A percentile compares a stretch with the other conserved stretches of the same genome.
These are phyloP conservation scores for Sebastes itinus DNA, from an alignment of 2,797 vertebrate genomes.

Conservation along the genomic window DNA sequence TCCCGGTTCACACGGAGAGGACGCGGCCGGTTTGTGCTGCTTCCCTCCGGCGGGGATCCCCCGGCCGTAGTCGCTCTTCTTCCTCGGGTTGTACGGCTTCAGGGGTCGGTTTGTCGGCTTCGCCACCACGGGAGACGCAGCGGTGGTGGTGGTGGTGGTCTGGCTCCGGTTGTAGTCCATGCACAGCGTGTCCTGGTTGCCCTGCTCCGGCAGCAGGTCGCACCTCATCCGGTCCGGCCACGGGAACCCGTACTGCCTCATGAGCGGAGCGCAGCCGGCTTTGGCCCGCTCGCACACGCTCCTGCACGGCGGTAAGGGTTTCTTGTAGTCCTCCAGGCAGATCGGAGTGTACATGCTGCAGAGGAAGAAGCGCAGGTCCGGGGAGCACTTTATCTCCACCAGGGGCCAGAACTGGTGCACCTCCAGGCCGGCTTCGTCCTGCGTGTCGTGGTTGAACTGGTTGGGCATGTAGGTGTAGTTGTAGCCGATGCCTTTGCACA, in stretches of 20 bases:
- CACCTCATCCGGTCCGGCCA: conserved; percentile 96
- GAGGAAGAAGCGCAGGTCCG: conserved; percentile 92
- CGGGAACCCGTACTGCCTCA: conserved; percentile 95
- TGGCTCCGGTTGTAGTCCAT: conserved; percentile 95
- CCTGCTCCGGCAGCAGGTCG: conserved; percentile 91
- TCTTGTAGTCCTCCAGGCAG: conserved; percentile 95
- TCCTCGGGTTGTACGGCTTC: conserved; percentile 76
- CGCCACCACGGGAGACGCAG: conserved; percentile 74
- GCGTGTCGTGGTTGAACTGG: conserved; percentile 96
- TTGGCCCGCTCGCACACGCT: conserved; percentile 92
- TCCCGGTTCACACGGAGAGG: conserved; percentile 81
- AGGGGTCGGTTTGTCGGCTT: conserved; percentile 81
- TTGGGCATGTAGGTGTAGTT: conserved; percentile 96
- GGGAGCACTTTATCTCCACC: conserved; percentile 94
- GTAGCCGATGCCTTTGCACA: conserved; percentile 95
- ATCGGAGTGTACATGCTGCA: conserved; percentile 97
- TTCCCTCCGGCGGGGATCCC: conserved; percentile 55
- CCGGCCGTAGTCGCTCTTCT: conserved; percentile 61
- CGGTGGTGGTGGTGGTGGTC: conserved; percentile 59
- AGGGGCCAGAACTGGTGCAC: conserved; percentile 97
- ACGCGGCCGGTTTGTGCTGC: conserved; percentile 50
- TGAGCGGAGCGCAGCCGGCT: conserved; percentile 93
- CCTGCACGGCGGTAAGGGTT: conserved; percentile 93
- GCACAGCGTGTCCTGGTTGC: conserved; percentile 88
- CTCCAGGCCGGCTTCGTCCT: conserved; percentile 95